Conservation (phyloP, 1,140 invertebrate species). For the Panonychus citri region DNA sequence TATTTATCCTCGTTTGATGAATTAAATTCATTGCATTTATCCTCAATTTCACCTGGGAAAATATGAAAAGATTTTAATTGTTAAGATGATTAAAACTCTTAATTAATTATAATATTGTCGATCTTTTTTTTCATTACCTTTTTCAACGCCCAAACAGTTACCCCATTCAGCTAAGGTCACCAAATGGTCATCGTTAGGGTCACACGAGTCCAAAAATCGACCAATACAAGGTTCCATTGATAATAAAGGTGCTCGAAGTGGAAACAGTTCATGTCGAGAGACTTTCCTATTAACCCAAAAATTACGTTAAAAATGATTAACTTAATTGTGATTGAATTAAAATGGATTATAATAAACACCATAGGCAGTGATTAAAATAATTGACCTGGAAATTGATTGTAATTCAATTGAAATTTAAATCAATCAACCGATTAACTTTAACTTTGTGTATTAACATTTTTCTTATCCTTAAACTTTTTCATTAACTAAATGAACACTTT, state of each 20-base stretch:
- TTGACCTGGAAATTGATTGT: too few species aligned
- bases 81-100: not conserved
- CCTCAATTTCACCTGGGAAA: slow-evolving; percentile 7
- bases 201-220: slow-evolving; percentile 75
- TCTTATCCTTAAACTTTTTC: too few species aligned
- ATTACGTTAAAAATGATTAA: too few species aligned
- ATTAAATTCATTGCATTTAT: slow-evolving; percentile 8
- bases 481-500: too few species aligned
- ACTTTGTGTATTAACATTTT: too few species aligned
- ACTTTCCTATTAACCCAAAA: slow-evolving; percentile 25
- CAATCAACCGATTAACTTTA: too few species aligned
- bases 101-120: not conserved
- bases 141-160: slow-evolving; percentile 57
- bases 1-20: too few species aligned
- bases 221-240: slow-evolving; percentile 81
- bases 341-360: too few species aligned
- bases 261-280: slow-evolving; percentile 78
- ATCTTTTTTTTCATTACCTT: slow-evolving; percentile 24
- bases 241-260: slow-evolving; percentile 69
- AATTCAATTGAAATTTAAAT: not conserved
- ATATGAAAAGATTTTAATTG: not conserved
- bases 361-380: too few species aligned
- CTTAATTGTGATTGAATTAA: too few species aligned
- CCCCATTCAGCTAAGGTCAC: slow-evolving; percentile 74
- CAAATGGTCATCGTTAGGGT: slow-evolving; percentile 58